Conservation (phyloP, 2,113 vertebrate genomes). For the Fulmarus glacialis region DNA sequence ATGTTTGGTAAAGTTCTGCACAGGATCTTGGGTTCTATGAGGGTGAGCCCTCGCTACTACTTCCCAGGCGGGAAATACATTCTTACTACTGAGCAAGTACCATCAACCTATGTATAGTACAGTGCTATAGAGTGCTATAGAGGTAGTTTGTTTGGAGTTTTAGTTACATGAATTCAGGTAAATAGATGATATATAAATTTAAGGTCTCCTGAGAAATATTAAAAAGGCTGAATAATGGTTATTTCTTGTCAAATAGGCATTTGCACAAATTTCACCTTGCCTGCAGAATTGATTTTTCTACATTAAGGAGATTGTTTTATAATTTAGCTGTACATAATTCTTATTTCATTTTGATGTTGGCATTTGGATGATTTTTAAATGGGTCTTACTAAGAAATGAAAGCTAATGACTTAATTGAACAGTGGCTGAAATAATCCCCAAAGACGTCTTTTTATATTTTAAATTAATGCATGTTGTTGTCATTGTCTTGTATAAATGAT, state of each 20-base stretch:
- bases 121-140: neutral
- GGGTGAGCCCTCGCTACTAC: fast-evolving
- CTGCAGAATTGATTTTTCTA: conserved; percentile 37
- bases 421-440: neutral
- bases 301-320: conserved; percentile 37
- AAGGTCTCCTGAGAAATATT: neutral
- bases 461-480: neutral
- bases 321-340: conserved; percentile 37
- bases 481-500: conserved; percentile 2
- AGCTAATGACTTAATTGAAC: conserved; percentile 28
- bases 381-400: neutral
- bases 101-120: neutral
- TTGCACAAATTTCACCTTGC: conserved; percentile 17
- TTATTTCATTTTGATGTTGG: conserved; percentile 28
- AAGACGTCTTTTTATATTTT: neutral
- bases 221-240: neutral
- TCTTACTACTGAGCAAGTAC: neutral
- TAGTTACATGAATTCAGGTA: neutral
- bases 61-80: neutral
- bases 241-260: neutral
- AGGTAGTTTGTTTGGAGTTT: neutral
- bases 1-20: neutral
- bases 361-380: conserved; percentile 19
- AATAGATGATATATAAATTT: neutral
- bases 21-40: neutral